Evolutionary conservation across 1,140 invertebrate genomes (phyloP), one percentile per base, ranked within the genome.

Genomic region (Hirudo medicinalis): DNA sequence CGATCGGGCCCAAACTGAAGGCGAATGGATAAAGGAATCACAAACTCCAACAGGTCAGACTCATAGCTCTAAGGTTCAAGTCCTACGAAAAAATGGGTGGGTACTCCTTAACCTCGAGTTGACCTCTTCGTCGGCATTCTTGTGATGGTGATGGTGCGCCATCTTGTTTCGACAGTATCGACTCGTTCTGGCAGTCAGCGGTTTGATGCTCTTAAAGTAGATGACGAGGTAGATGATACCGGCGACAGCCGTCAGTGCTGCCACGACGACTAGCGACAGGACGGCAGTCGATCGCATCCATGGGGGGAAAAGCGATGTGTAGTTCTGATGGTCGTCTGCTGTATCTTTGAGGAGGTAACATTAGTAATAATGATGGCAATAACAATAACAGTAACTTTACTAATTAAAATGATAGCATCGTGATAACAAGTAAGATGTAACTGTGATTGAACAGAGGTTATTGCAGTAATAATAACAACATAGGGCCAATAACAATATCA

Each of bases 161-260:
- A 63, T 25, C 29, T 63, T 63, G 57, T 63, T 63, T 25, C 29
- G 11, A 32, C 57, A 63, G 67, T 68, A 68, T 9, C 67, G 22
- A 15, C 67, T 68, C 2, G 67, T 36, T 20, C 67, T 68, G 22
- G 67, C 67, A 9, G 67, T 68, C 67, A 68, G 22, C 25, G 67
- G 67, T n/a, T 68, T 68, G 25, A 68, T 68, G 36, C 67, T 68
- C 67, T 68, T 68, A 25, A 68, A 68, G 36, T 68, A 68, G 9
- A 68, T 68, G 36, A 68, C n/a, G 25, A 68, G 67, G 29, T 68
- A 68, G 67, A 68, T 32, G 22, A 43, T 1, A 22, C 67, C 67
- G 13, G 40, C 67, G 8, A 68, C 25, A 22, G 40, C 67, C 22
- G 67, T 40, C n/a, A 68, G 67, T 43, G 67, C 11, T 1, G 67